Conservation (phyloP, 2,888 invertebrate species). For the Ferdinandea cuprea region DNA sequence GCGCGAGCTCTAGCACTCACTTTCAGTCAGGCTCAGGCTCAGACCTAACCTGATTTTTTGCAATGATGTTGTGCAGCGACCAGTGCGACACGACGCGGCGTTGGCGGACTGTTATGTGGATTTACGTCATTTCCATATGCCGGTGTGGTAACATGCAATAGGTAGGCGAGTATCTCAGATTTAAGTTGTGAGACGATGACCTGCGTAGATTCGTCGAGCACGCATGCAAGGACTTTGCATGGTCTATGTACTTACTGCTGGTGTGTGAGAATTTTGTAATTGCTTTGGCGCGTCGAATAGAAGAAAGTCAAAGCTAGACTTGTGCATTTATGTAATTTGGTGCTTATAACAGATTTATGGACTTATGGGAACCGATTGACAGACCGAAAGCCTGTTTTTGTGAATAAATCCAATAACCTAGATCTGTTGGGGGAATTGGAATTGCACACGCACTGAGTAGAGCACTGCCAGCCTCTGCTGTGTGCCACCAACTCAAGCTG, state of each 20-base stretch:
- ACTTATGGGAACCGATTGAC: constrained; percentile 57
- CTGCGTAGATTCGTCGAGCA: constrained; percentile 64
- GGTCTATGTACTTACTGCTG: constrained; percentile 13
- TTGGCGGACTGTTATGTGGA: constrained; percentile 63
- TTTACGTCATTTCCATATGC: constrained; percentile 60
- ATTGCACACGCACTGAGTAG: constrained; percentile 51
- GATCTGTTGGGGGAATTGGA: constrained; percentile 47
- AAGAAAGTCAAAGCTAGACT: constrained; percentile 62
- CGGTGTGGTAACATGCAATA: constrained; percentile 38
- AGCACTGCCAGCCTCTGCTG: too few species aligned
- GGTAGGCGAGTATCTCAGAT: constrained; percentile 6
- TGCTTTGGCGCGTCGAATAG: constrained; percentile 56
- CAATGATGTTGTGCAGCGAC: neutral
- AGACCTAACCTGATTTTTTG: constrained; percentile 39
- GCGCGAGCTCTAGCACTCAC: constrained; percentile 34
- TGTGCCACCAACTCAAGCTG: neutral
- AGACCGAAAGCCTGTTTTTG: constrained; percentile 59
- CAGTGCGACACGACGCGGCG: constrained; percentile 29
- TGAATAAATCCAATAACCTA: constrained; percentile 54
- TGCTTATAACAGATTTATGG: constrained; percentile 60
- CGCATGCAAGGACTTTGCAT: constrained; percentile 64
- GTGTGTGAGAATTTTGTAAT: constrained; percentile 71
- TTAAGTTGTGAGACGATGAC: constrained; percentile 39
- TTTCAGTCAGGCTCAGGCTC: constrained; percentile 13
- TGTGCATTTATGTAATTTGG: constrained; percentile 66